phyloP scores from a whole-genome alignment of 2,888 invertebrate species.

The Hedya salicella region DNA sequence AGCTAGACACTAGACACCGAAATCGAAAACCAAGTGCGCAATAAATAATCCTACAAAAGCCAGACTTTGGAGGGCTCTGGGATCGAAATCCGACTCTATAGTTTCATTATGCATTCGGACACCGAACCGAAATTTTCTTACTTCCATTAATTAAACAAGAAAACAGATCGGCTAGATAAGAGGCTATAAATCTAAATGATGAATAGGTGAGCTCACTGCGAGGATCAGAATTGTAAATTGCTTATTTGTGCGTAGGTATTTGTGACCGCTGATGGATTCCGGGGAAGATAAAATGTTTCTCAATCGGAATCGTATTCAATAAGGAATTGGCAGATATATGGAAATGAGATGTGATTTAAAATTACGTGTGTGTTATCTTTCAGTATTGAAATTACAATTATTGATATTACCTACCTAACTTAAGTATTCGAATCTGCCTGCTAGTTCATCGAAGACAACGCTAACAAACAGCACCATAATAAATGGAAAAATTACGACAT shows the following conservation, averaged over 20 bases:
- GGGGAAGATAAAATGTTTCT: conserved; percentile 46
- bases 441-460: too few relatives aligned
- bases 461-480: too few relatives aligned
- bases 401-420: too few relatives aligned
- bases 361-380: background rate
- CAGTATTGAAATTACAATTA: too few relatives aligned
- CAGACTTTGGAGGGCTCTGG: conserved; percentile 17
- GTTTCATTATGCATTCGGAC: conserved; percentile 47
- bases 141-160: conserved; percentile 82
- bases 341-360: background rate
- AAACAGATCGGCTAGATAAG: conserved; percentile 80
- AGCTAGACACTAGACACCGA: background rate
- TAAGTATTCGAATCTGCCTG: too few relatives aligned
- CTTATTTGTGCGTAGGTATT: conserved; percentile 67
- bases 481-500: too few relatives aligned
- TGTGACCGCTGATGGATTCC: conserved; percentile 49
- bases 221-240: conserved; percentile 79
- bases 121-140: conserved; percentile 67
- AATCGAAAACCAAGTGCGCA: conserved; percentile 12
- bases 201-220: conserved; percentile 75
- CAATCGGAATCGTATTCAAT: background rate
- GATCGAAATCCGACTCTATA: conserved; percentile 43
- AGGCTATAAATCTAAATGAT: conserved; percentile 83
- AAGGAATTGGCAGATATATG: background rate
- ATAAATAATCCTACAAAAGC: conserved; percentile 34